A percentile compares a stretch with the other conserved stretches of the same genome.
phyloP scores from a whole-genome alignment of 2,888 invertebrate genomes.

The Drosophila sordidula region DNA sequence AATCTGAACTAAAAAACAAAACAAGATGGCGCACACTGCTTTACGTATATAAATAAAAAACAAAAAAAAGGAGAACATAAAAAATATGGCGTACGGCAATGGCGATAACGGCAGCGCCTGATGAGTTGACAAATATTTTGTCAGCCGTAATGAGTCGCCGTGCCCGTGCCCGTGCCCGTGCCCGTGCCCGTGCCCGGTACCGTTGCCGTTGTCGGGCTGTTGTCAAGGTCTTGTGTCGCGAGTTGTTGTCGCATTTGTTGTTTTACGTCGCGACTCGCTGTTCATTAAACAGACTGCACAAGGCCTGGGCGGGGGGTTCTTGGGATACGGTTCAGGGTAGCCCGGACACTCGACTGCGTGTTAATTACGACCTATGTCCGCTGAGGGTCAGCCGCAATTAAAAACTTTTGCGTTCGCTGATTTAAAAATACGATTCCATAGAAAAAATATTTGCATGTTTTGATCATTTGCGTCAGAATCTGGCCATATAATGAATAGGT shows the following conservation, averaged over 20 bases:
- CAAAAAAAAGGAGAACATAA: constrained; percentile 8
- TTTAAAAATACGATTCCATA: constrained; percentile 11
- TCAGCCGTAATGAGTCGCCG: constrained; percentile 73
- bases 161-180: constrained; percentile 9
- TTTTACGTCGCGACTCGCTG: constrained; percentile 23
- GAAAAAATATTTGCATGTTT: constrained; percentile 14
- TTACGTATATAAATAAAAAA: constrained; percentile 13
- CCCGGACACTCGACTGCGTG: constrained; percentile 46
- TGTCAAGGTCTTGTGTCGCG: constrained; percentile 21
- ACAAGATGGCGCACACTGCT: constrained; percentile 41
- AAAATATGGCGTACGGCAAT: constrained; percentile 35
- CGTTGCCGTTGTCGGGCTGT: constrained; percentile 5
- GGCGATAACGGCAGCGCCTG: constrained; percentile 53
- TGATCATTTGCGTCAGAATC: constrained; percentile 22
- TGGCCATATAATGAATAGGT: constrained; percentile 4
- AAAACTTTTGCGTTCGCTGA: constrained; percentile 52
- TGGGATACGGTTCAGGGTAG: background rate
- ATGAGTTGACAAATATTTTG: constrained; percentile 81
- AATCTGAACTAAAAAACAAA: constrained; percentile 19
- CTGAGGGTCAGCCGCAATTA: constrained; percentile 62
- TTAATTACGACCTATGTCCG: constrained; percentile 70
- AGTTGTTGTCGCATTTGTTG: constrained; percentile 25
- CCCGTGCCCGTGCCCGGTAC: background rate
- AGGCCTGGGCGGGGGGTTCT: background rate
- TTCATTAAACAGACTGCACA: constrained; percentile 49